Evolutionary conservation across 2,888 invertebrate species (phyloP), one percentile per base, ranked within the genome.

Genomic region (Dendrolimus pini): DNA sequence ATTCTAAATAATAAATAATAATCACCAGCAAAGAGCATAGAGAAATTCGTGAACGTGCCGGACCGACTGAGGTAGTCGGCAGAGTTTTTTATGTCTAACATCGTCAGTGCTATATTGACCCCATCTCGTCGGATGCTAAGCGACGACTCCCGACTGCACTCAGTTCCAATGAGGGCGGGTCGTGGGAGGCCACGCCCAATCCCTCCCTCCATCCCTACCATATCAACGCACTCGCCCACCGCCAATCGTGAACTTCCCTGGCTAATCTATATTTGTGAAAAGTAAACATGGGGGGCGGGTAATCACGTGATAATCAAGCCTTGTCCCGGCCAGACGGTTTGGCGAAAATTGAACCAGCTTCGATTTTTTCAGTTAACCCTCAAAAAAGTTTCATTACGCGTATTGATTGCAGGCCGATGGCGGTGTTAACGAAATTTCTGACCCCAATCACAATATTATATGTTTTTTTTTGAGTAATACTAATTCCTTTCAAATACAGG

Each of bases 21-120:
- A 91, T 92, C 94, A 96, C 96, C 96, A 91, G 96, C 96, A 92
- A 97, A 97, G 80, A 97, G 93, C 97, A 97, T 97, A 89, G 97
- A 97, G 93, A 97, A 96, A 92, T 97, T 97, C 88, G 97, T 96
- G 88, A 97, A 97, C 65, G 97, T 96, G 82, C 96, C 96, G 83
- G 96, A 95, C 91, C 96, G 94, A 91, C 94, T 94, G 81, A 97
- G 93, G 92, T 97, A 97, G 93, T 97, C 96, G 89, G 96, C 95
- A 77, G 96, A 95, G 78, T 95, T 95, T 91, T 97, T 97, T 82
- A 97, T 96, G 93, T 97, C 97, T 92, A 97, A 93, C 97, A 97
- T 97, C 78, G 77, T 78, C 74, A 76, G 68, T 75, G 77, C 9
- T 47, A 12, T 47, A 47, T 47, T 47, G 60, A 60, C 62, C 58